Evolutionary conservation across 2,888 invertebrate species (phyloP).

Genomic region (Candidula unifasciata): DNA sequence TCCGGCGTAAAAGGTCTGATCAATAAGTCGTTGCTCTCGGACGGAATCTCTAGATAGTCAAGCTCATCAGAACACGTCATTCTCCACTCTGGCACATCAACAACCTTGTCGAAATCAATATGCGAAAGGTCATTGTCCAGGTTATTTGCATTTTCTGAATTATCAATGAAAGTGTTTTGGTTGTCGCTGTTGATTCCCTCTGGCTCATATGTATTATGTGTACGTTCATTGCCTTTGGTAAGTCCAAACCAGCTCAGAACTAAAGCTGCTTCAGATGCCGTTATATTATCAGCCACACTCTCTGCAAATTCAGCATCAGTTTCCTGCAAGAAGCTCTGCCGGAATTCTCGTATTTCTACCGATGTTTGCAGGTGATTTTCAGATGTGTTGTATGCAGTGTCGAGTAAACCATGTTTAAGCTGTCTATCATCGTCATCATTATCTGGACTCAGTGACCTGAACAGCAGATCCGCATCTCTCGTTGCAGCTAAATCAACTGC

Average conservation of each 20-base stretch:
- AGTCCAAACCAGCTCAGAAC: not conserved
- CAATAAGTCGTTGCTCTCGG: not conserved
- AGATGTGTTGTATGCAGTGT: not conserved
- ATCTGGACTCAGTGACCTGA: slow-evolving; percentile 11
- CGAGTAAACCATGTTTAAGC: not conserved
- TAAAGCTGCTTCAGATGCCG: not conserved
- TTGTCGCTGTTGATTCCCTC: not conserved
- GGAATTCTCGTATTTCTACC: not conserved
- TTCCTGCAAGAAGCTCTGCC: not conserved
- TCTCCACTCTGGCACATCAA: not conserved
- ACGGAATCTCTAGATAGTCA: not conserved
- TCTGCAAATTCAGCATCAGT: not conserved
- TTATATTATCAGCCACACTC: not conserved
- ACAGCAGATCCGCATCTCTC: not conserved
- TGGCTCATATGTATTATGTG: not conserved
- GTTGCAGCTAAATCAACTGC: not conserved
- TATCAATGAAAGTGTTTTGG: not conserved
- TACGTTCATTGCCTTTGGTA: not conserved
- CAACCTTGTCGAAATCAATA: not conserved
- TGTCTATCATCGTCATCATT: not conserved
- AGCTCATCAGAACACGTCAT: not conserved
- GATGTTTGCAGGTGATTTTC: not conserved
- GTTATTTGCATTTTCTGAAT: not conserved
- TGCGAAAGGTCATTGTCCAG: not conserved
- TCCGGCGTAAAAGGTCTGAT: not conserved